Evolutionary conservation across 2,113 vertebrate genomes (phyloP), one percentile per base, ranked within the genome.

Genomic region (Heptranchias perlo): DNA sequence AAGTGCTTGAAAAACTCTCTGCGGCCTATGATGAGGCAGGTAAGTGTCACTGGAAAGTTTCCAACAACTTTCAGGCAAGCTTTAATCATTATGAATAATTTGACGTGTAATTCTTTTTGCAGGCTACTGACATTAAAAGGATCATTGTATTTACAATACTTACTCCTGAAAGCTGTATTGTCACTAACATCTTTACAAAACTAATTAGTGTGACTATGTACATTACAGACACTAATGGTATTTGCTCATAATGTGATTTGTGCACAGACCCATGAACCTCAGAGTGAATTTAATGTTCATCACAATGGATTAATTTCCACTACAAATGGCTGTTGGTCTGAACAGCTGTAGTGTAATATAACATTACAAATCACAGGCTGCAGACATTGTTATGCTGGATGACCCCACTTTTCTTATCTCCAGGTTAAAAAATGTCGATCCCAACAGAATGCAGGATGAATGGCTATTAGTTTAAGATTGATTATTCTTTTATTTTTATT

Each of bases 1-100:
- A 99, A 96, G 98, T 99, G 97, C 97, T 99, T 96, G 98, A 99
- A 96, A 99, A 99, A 96, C 97, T 99, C 44, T 98, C 99, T 0
- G 98, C 98, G 0, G 98, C 98, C 95, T 99, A 99, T 14, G 99
- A 99, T 23, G 99, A 99, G 98, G 99, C 99, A 98, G 99, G 99
- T 99, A 97, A 25, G 96, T 62, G 73, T 47, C 35, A 82, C 16
- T 39, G 25, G 35, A 62, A 49, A 14, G 13, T 65, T 65, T 65
- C 92, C 23, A 69, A 35, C 25, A 95, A 31, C 39, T 11, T 94
- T 52, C 65, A 6, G 47, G 64, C 11, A n/a, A 65, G 8, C 62
- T 65, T 94, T 65, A 65, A 94, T 94, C 35, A 69, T 69, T 95
- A 69, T 95, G 28, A 95, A 95, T 95, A 49, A 89, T 35, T 31